Evolutionary conservation across 1,140 invertebrate species (phyloP).

Genomic region (Bombyx mori): DNA sequence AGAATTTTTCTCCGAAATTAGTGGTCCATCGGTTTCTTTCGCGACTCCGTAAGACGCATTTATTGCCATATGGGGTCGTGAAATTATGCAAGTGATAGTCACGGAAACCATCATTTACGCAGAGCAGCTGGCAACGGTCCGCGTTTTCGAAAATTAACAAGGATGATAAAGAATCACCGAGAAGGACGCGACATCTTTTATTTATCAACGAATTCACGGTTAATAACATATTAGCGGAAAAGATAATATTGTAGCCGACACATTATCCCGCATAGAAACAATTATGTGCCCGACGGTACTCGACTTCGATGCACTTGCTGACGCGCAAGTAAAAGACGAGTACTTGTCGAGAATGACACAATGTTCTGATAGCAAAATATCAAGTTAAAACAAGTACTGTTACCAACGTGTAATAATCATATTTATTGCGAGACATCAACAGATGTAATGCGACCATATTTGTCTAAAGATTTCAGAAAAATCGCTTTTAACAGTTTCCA

Average conservation of each 20-base stretch:
- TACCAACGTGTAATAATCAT: constrained; percentile 6
- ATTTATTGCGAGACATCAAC: constrained; percentile 9
- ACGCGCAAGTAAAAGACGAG: constrained; percentile 8
- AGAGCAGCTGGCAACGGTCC: no score
- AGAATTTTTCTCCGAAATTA: no score
- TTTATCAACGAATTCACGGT: constrained; percentile 23
- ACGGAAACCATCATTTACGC: no score
- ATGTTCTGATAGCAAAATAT: constrained; percentile 1
- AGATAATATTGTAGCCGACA: constrained; percentile 29
- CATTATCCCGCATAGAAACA: constrained; percentile 22
- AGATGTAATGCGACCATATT: constrained; percentile 12
- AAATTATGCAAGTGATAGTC: no score
- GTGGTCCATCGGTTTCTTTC: no score
- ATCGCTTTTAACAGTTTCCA: constrained; percentile 12
- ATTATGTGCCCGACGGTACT: constrained; percentile 12
- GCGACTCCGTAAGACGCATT: no score
- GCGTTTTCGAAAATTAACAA: constrained; percentile 29
- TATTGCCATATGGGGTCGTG: no score
- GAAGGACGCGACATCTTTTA: constrained; percentile 15
- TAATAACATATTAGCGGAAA: constrained; percentile 14
- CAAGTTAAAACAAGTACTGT: constrained; percentile 1
- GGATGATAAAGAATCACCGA: constrained; percentile 17
- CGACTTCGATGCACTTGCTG: constrained; percentile 11
- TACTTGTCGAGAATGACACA: constrained; percentile 3
- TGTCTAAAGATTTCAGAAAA: constrained; percentile 13